These are phyloP conservation scores for Homarus gammarus DNA, from an alignment of 2,888 invertebrate genomes.

Conservation along the genomic window DNA sequence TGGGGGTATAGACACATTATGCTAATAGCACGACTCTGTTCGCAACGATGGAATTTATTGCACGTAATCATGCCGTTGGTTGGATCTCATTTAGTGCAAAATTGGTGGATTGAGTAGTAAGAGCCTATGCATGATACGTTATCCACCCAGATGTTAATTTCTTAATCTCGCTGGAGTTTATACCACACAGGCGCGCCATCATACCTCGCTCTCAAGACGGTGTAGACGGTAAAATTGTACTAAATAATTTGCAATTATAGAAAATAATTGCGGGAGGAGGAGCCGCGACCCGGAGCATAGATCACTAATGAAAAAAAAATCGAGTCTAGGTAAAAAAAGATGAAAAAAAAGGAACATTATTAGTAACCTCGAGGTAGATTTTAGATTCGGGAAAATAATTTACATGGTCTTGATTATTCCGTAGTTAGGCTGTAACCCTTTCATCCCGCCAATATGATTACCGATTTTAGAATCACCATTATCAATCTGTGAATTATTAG, in stretches of 20 bases:
- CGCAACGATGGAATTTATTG: slow-evolving; percentile 35
- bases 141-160: slow-evolving; percentile 3
- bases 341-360: no score
- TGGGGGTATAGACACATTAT: slow-evolving; percentile 41
- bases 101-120: slow-evolving; percentile 22
- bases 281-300: slow-evolving; percentile 12
- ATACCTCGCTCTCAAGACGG: no score
- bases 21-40: slow-evolving; percentile 33
- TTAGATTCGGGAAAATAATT: no score
- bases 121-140: not conserved
- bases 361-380: no score
- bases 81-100: slow-evolving; percentile 41
- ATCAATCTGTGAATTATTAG: slow-evolving; percentile 23
- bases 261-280: slow-evolving; percentile 28
- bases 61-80: slow-evolving; percentile 29
- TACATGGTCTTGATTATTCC: no score
- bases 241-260: slow-evolving; percentile 43
- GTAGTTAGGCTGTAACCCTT: no score
- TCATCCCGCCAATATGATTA: no score
- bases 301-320: no score
- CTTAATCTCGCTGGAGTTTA: slow-evolving; percentile 39
- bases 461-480: slow-evolving; percentile 5
- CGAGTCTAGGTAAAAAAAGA: no score
- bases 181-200: slow-evolving; percentile 2
- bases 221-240: slow-evolving; percentile 11